Conservation (phyloP, 2,113 vertebrate genomes). For the Lethenteron camtschaticum region DNA sequence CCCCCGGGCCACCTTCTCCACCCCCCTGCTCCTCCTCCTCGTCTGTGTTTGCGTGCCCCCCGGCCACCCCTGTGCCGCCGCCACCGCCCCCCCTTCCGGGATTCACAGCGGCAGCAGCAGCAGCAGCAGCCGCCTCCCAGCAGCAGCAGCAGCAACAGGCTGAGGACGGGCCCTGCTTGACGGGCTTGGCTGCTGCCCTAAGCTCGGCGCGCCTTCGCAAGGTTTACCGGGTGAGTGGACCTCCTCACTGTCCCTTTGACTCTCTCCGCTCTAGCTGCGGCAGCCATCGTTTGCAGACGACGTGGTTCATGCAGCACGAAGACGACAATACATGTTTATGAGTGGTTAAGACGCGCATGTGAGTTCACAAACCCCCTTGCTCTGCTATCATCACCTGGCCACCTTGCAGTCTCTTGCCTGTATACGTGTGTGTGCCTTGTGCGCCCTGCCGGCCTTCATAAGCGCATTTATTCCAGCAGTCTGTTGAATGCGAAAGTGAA, state of each 20-base stretch:
- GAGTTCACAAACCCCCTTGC: neutral
- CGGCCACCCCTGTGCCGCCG: neutral
- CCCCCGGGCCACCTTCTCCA: neutral
- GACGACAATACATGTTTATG: neutral
- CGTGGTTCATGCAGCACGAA: neutral
- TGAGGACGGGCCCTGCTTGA: neutral
- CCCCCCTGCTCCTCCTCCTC: neutral
- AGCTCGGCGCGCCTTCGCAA: conserved; percentile 4
- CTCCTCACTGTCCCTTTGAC: neutral
- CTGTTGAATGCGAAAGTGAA: neutral
- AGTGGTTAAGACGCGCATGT: neutral
- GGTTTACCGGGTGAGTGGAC: conserved; percentile 1
- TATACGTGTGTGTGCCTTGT: neutral
- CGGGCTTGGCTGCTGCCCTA: conserved; percentile 4
- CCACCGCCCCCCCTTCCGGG: neutral
- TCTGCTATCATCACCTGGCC: neutral
- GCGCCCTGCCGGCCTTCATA: neutral
- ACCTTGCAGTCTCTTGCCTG: neutral
- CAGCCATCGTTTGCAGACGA: neutral
- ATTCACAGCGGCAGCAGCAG: neutral
- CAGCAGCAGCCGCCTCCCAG: neutral
- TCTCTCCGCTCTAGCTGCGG: neutral
- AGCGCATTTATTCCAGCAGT: neutral
- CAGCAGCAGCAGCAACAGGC: too few relatives aligned
- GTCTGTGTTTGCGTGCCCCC: neutral